A percentile compares a stretch with the other conserved stretches of the same genome.
Evolutionary conservation across 2,888 invertebrate genomes (phyloP).

Genomic region (Argyra leucocephala): DNA sequence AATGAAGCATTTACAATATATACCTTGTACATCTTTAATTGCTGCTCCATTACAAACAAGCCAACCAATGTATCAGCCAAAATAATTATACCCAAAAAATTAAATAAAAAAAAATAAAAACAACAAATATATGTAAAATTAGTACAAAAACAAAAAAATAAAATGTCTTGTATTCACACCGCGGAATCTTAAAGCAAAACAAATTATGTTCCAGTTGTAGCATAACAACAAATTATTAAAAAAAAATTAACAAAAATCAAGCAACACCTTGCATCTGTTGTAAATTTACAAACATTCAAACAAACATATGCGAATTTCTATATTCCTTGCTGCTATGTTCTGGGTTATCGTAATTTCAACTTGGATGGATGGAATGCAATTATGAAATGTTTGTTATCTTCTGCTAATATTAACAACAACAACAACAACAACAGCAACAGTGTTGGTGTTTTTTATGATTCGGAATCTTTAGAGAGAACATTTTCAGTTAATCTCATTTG

Average conservation of each 20-base stretch:
- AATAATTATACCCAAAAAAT: background rate
- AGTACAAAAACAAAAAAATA: background rate
- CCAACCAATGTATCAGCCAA: background rate
- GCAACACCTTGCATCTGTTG: slow-evolving; percentile 2
- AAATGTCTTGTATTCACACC: background rate
- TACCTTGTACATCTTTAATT: background rate
- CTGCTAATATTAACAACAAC: no score
- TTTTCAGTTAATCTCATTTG: no score
- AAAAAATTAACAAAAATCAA: background rate
- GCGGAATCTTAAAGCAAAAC: background rate
- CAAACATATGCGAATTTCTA: background rate
- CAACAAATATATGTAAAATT: background rate
- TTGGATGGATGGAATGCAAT: no score
- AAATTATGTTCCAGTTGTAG: slow-evolving; percentile 1
- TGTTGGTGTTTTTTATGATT: no score
- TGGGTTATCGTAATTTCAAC: no score
- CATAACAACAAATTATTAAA: background rate
- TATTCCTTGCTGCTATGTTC: no score
- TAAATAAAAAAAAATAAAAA: background rate
- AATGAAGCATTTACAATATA: no score
- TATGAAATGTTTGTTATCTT: no score
- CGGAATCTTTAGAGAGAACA: no score
- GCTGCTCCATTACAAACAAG: background rate
- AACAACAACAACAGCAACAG: no score
- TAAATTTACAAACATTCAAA: background rate